Base-by-base conservation (phyloP, 2,888 invertebrate genomes). In the Diaperis boleti region DNA sequence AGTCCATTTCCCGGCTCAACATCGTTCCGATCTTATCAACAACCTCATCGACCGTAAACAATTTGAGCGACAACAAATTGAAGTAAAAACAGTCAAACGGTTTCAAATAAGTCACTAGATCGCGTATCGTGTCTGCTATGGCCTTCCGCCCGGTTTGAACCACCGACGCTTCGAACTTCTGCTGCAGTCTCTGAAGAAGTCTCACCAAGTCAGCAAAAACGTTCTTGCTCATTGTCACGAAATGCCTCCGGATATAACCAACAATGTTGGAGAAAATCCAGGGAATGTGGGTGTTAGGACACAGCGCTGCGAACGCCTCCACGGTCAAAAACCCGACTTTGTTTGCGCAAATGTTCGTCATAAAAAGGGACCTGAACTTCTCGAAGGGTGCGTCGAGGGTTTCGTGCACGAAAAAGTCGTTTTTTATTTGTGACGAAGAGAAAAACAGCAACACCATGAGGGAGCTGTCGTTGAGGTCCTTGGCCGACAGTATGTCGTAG, bases 371-470 rank as follows among this genome's bases (percentile, higher is more conserved):
- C 18, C 59, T 52, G 65, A 74, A 72, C 42, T 45, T 37, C 5
- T 67, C 59, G 13, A 54, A 29, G 10, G 59, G 54, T 11, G 61
- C 47, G 17, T 64, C 45, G 0, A 50, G 22, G 15, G 57, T 37
- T 15, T 59, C 44, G 8, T 65, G 50, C 0, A 44, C 13, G 22
- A 71, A 70, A 2, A 67, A 33, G 10, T 55, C 59, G 20, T 63
- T 57, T 56, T 66, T 70, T 0, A 72, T 35, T 50, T 74, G 71
- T 1, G 74, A 73, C 55, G 74, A 74, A 0, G 65, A 69, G 45
- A 76, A 74, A 61, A 74, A 73, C 33, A 70, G 70, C 14, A 74
- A 67, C n/a, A 72, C 69, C 14, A 73, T 65, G n/a, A 73, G 37
- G 4, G 72, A 64, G 5, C 71, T 67, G 41, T 72, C 74, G 6